Evolutionary conservation across 2,888 invertebrate genomes (phyloP).

Genomic region (Nineta flava): DNA sequence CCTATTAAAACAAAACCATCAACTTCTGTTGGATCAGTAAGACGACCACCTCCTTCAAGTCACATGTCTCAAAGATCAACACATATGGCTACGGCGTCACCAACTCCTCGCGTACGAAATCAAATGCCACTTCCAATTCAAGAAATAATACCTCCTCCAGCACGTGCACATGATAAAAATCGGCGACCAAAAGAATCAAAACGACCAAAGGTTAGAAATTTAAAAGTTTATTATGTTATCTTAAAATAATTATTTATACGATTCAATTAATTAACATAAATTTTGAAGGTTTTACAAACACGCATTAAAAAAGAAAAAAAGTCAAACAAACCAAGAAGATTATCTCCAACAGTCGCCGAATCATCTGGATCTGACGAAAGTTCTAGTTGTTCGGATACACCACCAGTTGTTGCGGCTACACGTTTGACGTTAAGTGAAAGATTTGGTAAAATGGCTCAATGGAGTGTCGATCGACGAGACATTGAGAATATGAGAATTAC

Average conservation of each 20-base stretch:
- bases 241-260: neutral
- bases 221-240: too few relatives aligned
- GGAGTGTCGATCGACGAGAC: slow-evolving; percentile 73
- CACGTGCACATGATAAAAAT: slow-evolving; percentile 5
- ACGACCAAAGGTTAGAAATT: neutral
- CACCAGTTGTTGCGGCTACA: slow-evolving; percentile 43
- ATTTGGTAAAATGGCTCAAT: slow-evolving; percentile 85
- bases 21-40: slow-evolving; percentile 15
- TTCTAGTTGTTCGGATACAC: slow-evolving; percentile 36
- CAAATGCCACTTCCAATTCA: slow-evolving; percentile 18
- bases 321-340: slow-evolving; percentile 23
- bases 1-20: slow-evolving; percentile 20
- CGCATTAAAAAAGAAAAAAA: slow-evolving; percentile 26
- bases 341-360: slow-evolving; percentile 30
- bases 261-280: neutral
- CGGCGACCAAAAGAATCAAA: neutral
- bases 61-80: slow-evolving; percentile 13
- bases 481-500: slow-evolving; percentile 79
- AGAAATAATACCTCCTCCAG: slow-evolving; percentile 8
- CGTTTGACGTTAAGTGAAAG: slow-evolving; percentile 65
- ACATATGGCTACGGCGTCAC: slow-evolving; percentile 18
- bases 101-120: slow-evolving; percentile 18
- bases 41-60: slow-evolving; percentile 35
- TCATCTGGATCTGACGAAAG: slow-evolving; percentile 45
- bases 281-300: slow-evolving; percentile 21